Percentiles rank a stretch among this genome's conserved stretches.
phyloP scores from a whole-genome alignment of 1,140 invertebrate species.

The Andrena cerasifolii region DNA sequence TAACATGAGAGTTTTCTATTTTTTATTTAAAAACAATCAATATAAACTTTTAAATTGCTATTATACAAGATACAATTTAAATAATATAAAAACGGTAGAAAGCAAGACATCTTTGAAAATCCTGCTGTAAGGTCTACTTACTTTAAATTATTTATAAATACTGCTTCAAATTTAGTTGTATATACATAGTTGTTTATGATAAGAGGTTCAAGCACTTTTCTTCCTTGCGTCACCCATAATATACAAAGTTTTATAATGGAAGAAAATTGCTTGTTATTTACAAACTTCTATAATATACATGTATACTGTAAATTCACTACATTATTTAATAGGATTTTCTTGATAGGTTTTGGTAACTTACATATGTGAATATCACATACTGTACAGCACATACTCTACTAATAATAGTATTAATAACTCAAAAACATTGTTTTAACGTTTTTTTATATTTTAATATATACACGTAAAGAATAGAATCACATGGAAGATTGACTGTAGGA shows the following conservation, averaged over 20 bases:
- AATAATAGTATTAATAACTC: conserved; percentile 1
- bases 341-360: conserved; percentile 16
- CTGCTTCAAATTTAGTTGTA: neutral
- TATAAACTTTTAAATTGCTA: neutral
- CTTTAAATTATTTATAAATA: conserved; percentile 36
- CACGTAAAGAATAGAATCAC: neutral
- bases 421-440: conserved; percentile 17
- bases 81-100: neutral
- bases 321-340: conserved; percentile 21
- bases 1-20: neutral
- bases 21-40: neutral
- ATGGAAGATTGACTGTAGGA: neutral
- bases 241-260: neutral
- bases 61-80: neutral
- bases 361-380: neutral
- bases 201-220: conserved; percentile 6
- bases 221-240: neutral
- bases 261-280: conserved; percentile 23
- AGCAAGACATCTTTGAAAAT: neutral
- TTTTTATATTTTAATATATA: conserved; percentile 25
- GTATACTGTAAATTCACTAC: neutral
- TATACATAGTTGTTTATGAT: conserved; percentile 6
- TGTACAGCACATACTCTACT: conserved; percentile 8
- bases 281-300: conserved; percentile 1
- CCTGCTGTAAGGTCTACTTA: conserved; percentile 8